Evolutionary conservation across 2,888 invertebrate species (phyloP).

Genomic region (Rhingia campestris): DNA sequence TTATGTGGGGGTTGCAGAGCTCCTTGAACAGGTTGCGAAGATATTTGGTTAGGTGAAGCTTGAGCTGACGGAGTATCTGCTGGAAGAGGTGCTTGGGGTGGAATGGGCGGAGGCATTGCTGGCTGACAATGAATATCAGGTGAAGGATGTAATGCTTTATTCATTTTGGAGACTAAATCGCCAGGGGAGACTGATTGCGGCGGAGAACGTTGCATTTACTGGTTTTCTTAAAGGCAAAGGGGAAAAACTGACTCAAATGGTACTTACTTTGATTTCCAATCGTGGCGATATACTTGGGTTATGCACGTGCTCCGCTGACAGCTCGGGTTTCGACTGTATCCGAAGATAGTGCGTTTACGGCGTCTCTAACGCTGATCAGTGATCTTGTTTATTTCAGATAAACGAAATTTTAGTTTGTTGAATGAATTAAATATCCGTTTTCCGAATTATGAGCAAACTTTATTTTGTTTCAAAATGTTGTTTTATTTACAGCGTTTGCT

Average conservation of each 20-base stretch:
- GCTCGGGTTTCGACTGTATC: not conserved
- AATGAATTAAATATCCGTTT: not conserved
- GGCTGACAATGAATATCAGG: too few species aligned
- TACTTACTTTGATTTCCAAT: too few species aligned
- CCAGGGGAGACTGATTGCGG: slow-evolving; percentile 13
- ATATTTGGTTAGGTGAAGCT: not conserved
- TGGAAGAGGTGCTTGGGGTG: not conserved
- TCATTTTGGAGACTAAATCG: slow-evolving; percentile 22
- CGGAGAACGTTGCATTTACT: slow-evolving; percentile 18
- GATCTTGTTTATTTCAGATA: not conserved
- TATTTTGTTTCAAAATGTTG: not conserved
- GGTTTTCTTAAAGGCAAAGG: slow-evolving; percentile 29
- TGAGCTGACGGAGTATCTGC: not conserved
- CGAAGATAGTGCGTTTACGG: not conserved
- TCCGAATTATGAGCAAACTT: slow-evolving; percentile 6
- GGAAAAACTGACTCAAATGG: slow-evolving; percentile 6
- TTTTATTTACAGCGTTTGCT: too few species aligned
- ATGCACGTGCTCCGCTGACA: slow-evolving; percentile 11
- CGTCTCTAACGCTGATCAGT: not conserved
- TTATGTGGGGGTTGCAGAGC: not conserved
- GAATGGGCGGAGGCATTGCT: not conserved
- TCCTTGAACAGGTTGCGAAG: not conserved
- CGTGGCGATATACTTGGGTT: too few species aligned
- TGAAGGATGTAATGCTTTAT: not conserved
- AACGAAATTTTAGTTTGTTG: slow-evolving; percentile 14